Evolutionary conservation across 2,113 vertebrate genomes (phyloP), one percentile per base, ranked within the genome.

Genomic region (Xenus cinereus): DNA sequence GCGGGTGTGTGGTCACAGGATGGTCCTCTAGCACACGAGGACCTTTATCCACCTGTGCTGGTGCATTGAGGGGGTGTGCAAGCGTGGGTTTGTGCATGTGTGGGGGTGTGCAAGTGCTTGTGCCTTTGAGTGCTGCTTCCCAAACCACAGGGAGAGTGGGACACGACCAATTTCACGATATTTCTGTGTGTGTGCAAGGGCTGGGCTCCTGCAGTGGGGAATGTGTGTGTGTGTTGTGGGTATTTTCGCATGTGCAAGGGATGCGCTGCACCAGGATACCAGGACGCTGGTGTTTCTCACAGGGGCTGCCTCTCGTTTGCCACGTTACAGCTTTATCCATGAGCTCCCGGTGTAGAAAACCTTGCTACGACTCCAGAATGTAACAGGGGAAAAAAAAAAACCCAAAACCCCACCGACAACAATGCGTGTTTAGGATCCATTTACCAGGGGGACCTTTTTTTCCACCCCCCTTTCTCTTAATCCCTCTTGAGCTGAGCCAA

Each of bases 131-230:
- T 8, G 53, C 46, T 10, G 66, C 59, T 78, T 64, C 56, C 71
- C 6, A 17, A 64, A 39, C 28, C 50, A 4, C 7, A 4, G 35
- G 26, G 48, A 30, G 23, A 11, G 24, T 6, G 37, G 62, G 41
- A 56, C 57, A 4, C 0, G 0, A 9, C 22, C 50, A 1, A 0
- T 39, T 77, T 10, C 41, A 0, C 32, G 12, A 0, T 2, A 1
- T 48, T 32, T 50, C 2, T 3, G 71, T 4, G 48, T 4, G 21
- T 3, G 43, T 30, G 57, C 4, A 6, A 39, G 69, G 1, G 16
- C 35, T 46, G 45, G 56, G 45, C 13, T 48, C 6, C 39, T 8
- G 2, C 4, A 0, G 0, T 1, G 5, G 37, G 26, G 33, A 14
- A 12, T 14, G 45, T 8, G 41, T 39, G 45, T 45, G 53, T 3